phyloP scores from a whole-genome alignment of 2,888 invertebrate genomes.

The Machimus atricapillus region DNA sequence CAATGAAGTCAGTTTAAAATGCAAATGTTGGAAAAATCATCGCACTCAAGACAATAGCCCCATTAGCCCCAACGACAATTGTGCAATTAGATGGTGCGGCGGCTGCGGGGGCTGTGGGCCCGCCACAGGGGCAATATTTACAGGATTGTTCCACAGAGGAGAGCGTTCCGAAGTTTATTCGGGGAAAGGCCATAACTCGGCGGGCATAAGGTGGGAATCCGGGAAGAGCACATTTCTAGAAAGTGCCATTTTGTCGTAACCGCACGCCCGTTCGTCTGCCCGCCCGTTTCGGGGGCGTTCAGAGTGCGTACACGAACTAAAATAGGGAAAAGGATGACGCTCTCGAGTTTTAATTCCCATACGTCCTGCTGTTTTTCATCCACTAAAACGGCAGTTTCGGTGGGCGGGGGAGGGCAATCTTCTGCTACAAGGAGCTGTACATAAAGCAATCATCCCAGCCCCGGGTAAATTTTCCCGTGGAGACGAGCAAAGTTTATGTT shows the following conservation, averaged over 20 bases:
- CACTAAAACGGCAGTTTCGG: not conserved
- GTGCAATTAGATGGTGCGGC: constrained; percentile 43
- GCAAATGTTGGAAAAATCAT: constrained; percentile 39
- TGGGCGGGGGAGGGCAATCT: not conserved
- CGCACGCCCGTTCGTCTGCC: not conserved
- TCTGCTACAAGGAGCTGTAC: constrained; percentile 22
- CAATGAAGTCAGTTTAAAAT: constrained; percentile 37
- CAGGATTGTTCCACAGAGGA: not conserved
- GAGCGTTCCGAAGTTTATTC: constrained; percentile 1
- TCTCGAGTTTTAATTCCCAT: constrained; percentile 43
- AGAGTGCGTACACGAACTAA: not conserved
- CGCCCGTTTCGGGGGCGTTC: not conserved
- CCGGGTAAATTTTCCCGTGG: constrained; percentile 42
- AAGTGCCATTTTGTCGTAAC: constrained; percentile 5
- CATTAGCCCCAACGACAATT: constrained; percentile 44
- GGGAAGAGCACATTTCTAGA: not conserved
- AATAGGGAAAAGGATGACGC: constrained; percentile 30
- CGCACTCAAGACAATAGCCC: constrained; percentile 37
- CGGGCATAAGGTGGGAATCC: constrained; percentile 8
- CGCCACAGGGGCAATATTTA: constrained; percentile 18
- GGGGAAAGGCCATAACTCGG: not conserved
- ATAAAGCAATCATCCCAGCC: constrained; percentile 45
- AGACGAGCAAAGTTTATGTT: constrained; percentile 43
- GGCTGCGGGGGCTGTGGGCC: not conserved
- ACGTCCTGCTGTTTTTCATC: constrained; percentile 43